Conservation (phyloP, 1,140 invertebrate genomes). For the Drosophila willistoni region DNA sequence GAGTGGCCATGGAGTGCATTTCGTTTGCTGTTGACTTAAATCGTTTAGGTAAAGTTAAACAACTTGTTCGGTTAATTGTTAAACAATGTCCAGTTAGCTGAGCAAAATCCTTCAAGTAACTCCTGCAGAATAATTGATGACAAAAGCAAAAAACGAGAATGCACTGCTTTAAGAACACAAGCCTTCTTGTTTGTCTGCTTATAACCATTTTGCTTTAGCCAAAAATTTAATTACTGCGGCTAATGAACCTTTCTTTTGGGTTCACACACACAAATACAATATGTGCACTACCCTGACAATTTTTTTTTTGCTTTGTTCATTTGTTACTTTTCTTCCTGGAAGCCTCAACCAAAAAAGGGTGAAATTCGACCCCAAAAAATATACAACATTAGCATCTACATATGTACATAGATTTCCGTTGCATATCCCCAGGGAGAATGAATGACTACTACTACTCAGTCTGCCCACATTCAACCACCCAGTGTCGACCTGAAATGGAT, state of each 20-base stretch:
- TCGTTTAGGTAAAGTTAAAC: constrained; percentile 80
- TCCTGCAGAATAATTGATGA: constrained; percentile 44
- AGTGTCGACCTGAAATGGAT: constrained; percentile 22
- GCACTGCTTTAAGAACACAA: constrained; percentile 17
- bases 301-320: constrained; percentile 32
- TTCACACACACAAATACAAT: constrained; percentile 41
- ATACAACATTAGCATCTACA: constrained; percentile 49
- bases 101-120: constrained; percentile 3
- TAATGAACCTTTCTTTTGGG: constrained; percentile 61
- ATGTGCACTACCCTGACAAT: constrained; percentile 67
- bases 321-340: constrained; percentile 39
- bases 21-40: constrained; percentile 75
- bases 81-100: constrained; percentile 65
- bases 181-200: background rate
- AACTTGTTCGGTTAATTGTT: constrained; percentile 80
- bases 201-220: background rate
- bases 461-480: constrained; percentile 41
- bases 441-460: constrained; percentile 13
- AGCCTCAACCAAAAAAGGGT: constrained; percentile 50
- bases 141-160: constrained; percentile 15
- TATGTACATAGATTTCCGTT: constrained; percentile 65
- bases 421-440: constrained; percentile 44
- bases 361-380: constrained; percentile 58
- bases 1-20: constrained; percentile 27
- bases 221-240: constrained; percentile 49